phyloP scores from a whole-genome alignment of 2,797 vertebrate genomes.

The Gambusia yucatana region DNA sequence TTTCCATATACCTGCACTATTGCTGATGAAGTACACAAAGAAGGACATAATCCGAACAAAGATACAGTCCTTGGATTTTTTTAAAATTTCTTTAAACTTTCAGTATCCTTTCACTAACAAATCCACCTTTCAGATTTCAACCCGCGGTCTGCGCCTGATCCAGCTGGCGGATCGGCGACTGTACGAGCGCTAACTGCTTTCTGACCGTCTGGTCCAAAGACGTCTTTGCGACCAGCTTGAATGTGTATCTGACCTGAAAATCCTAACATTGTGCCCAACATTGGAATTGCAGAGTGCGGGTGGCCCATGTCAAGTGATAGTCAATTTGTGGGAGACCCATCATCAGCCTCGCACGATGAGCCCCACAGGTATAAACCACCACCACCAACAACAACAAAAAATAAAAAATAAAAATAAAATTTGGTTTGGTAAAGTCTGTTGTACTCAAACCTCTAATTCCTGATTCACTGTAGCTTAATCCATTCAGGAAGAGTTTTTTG shows the following conservation, averaged over 20 bases:
- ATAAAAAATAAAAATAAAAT: conserved; percentile 37
- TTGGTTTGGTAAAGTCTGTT: conserved; percentile 49
- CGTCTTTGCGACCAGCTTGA: conserved; percentile 40
- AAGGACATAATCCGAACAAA: conserved; percentile 17
- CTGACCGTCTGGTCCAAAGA: conserved; percentile 49
- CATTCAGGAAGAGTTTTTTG: not conserved
- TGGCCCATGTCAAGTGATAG: conserved; percentile 96
- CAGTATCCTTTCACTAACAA: conserved; percentile 63
- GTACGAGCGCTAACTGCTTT: conserved; percentile 65
- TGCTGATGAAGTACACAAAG: not conserved
- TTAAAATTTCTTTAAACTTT: not conserved
- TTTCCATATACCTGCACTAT: not conserved
- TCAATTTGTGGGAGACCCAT: conserved; percentile 99
- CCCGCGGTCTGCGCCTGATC: conserved; percentile 63
- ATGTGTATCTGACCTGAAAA: conserved; percentile 66
- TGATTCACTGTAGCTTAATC: not conserved
- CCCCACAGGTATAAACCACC: conserved; percentile 92
- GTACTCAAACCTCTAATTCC: conserved; percentile 23
- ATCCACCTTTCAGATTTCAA: conserved; percentile 79
- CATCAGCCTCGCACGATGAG: conserved; percentile 95
- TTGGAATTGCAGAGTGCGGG: conserved; percentile 93
- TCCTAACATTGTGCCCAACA: conserved; percentile 77
- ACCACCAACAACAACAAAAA: conserved; percentile 41
- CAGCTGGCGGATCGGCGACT: conserved; percentile 69
- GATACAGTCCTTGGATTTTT: not conserved